Evolutionary conservation across 2,113 vertebrate species (phyloP).

Genomic region (Rhagologus leucostigma): DNA sequence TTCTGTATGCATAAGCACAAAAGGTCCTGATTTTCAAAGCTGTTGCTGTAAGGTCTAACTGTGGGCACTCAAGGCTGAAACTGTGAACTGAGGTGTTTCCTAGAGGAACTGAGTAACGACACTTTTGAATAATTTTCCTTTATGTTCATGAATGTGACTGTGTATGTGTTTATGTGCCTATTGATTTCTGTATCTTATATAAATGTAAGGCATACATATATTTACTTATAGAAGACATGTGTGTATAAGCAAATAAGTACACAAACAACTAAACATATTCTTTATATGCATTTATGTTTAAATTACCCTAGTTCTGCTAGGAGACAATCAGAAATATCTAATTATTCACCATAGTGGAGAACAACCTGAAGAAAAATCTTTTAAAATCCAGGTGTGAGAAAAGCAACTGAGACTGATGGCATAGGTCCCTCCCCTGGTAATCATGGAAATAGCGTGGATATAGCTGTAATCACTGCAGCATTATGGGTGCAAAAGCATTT

Average conservation of each 20-base stretch:
- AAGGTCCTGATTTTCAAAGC: not conserved
- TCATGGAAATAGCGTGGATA: not conserved
- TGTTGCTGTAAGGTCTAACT: not conserved
- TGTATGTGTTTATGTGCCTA: not conserved
- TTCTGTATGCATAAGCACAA: not conserved
- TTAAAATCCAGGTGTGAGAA: not conserved
- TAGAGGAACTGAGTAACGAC: not conserved
- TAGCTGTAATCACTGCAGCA: not conserved
- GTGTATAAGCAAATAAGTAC: not conserved
- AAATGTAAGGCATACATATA: not conserved
- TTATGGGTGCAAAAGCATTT: not conserved
- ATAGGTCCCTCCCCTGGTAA: not conserved
- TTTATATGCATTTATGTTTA: not conserved
- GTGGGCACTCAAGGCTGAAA: not conserved
- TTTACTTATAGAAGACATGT: not conserved
- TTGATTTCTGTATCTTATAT: not conserved
- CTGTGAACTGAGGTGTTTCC: not conserved
- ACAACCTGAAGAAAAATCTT: not conserved
- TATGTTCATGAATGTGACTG: not conserved
- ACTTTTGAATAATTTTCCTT: not conserved
- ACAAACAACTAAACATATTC: not conserved
- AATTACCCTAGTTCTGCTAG: not conserved
- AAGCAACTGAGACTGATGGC: not conserved
- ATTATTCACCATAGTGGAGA: not conserved
- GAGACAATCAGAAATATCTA: not conserved